Conservation (phyloP, 2,113 vertebrate genomes). For the Mola mola region DNA sequence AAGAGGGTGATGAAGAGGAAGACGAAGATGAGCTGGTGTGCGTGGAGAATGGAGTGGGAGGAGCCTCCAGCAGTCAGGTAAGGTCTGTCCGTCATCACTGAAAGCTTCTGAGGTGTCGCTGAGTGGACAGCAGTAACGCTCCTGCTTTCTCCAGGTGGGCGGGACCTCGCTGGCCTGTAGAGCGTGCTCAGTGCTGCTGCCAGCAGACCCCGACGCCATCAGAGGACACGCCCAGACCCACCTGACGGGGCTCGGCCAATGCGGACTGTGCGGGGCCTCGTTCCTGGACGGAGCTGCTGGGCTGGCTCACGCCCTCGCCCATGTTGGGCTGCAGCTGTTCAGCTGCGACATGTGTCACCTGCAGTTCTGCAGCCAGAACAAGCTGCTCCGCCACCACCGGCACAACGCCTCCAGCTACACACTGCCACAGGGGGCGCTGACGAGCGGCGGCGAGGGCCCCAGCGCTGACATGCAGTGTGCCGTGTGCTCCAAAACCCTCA, state of each 20-base stretch:
- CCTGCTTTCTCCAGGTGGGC: constrained; percentile 40
- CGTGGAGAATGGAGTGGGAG: constrained; percentile 80
- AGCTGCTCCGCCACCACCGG: constrained; percentile 89
- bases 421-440: constrained; percentile 77
- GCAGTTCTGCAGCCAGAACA: constrained; percentile 92
- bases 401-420: constrained; percentile 83
- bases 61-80: constrained; percentile 34
- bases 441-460: constrained; percentile 60
- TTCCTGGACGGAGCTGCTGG: constrained; percentile 86
- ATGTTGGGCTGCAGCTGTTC: constrained; percentile 93
- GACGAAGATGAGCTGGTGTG: constrained; percentile 92
- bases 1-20: constrained; percentile 88
- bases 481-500: constrained; percentile 85
- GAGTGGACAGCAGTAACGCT: not conserved
- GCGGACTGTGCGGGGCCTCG: constrained; percentile 89
- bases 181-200: constrained; percentile 86
- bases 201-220: constrained; percentile 87
- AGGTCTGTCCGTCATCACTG: not conserved
- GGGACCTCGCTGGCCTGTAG: constrained; percentile 85
- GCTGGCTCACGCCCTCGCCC: constrained; percentile 87
- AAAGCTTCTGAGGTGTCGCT: too few relatives aligned
- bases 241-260: constrained; percentile 78
- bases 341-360: constrained; percentile 93
- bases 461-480: constrained; percentile 84
- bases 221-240: constrained; percentile 88